A percentile compares a stretch with the other conserved stretches of the same genome.
Conservation (phyloP, 2,113 vertebrate genomes). For the Scalopus aquaticus region DNA sequence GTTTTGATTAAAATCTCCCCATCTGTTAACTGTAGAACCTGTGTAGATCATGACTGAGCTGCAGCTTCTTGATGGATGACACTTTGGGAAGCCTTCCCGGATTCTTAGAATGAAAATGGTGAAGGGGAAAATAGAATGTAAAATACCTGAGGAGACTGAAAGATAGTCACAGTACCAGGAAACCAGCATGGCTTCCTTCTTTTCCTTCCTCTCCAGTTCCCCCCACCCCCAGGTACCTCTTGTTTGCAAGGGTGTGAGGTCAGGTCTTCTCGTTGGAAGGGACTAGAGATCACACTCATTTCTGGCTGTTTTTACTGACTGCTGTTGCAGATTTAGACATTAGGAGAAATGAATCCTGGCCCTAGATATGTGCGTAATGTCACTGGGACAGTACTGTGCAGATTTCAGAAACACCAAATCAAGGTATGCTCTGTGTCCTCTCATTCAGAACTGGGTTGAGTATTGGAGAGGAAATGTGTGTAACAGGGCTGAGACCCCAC, state of each 20-base stretch:
- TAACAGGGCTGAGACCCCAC: neutral
- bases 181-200: neutral
- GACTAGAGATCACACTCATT: slow-evolving; percentile 21
- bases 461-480: neutral
- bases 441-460: neutral
- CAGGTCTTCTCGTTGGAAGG: slow-evolving; percentile 20
- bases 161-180: neutral
- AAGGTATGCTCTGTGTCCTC: neutral
- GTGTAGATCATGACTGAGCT: neutral
- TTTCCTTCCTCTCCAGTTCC: neutral
- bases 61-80: neutral
- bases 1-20: neutral
- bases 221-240: neutral
- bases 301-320: slow-evolving; percentile 40
- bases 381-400: slow-evolving; percentile 16
- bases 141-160: neutral
- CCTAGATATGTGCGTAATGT: slow-evolving; percentile 25
- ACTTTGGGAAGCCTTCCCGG: neutral
- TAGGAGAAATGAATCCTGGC: slow-evolving; percentile 37
- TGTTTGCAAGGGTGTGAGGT: neutral
- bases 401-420: slow-evolving; percentile 20
- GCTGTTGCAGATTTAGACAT: slow-evolving; percentile 33
- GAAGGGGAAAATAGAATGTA: neutral
- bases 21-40: neutral
- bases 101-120: neutral